Conservation (phyloP, 2,797 vertebrate genomes). For the Syngnathus acus region DNA sequence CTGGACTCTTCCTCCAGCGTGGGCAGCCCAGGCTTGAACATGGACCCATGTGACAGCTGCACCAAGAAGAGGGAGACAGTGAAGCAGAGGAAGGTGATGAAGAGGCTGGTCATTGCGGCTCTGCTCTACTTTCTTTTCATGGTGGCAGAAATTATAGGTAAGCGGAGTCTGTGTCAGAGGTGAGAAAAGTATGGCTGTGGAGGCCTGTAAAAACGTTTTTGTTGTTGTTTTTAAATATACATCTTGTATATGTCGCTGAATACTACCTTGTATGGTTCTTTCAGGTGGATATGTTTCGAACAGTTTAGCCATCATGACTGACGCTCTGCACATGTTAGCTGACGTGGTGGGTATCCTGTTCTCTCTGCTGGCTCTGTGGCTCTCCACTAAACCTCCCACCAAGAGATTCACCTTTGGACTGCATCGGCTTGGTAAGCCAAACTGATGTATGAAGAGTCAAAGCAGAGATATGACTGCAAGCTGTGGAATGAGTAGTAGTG, state of each 20-base stretch:
- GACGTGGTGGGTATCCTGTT: slow-evolving; percentile 91
- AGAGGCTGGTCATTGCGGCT: slow-evolving; percentile 75
- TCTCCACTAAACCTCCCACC: slow-evolving; percentile 87
- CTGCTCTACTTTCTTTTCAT: slow-evolving; percentile 89
- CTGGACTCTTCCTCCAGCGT: slow-evolving; percentile 63
- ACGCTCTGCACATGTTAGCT: slow-evolving; percentile 91
- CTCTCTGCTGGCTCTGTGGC: slow-evolving; percentile 90
- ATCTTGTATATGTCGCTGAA: background rate
- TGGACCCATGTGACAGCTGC: slow-evolving; percentile 80
- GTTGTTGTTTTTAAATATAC: too few relatives aligned
- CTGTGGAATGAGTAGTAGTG: background rate
- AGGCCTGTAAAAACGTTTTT: too few relatives aligned
- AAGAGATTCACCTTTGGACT: slow-evolving; percentile 90
- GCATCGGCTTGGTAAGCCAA: slow-evolving; percentile 83
- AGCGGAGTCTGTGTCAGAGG: slow-evolving; percentile 33
- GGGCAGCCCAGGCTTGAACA: slow-evolving; percentile 50
- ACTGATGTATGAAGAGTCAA: background rate
- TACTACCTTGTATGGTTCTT: slow-evolving; percentile 4
- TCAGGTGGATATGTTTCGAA: slow-evolving; percentile 92
- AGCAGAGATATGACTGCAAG: background rate
- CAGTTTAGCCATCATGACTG: slow-evolving; percentile 95
- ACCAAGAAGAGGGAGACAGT: slow-evolving; percentile 65
- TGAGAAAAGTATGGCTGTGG: background rate
- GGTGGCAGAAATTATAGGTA: slow-evolving; percentile 88
- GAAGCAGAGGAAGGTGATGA: slow-evolving; percentile 77